Evolutionary conservation across 2,797 vertebrate species (phyloP), one percentile per base, ranked within the genome.

Genomic region (Enteromius radiatus): DNA sequence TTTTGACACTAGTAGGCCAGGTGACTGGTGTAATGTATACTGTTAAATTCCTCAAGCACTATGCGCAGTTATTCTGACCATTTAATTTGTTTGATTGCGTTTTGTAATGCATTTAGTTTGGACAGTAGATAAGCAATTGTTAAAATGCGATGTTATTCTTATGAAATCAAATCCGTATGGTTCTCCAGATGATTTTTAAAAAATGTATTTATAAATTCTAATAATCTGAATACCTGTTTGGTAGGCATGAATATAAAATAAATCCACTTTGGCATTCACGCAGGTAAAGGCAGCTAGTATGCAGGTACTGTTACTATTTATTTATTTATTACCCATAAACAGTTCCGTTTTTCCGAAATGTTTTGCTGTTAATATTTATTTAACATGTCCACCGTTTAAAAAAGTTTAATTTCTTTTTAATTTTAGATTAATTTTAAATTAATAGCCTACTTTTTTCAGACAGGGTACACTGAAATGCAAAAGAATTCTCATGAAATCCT

Each of bases 1-100:
- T 81, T 86, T 73, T 86, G 91, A 84, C 89, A 87, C 52, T 52
- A 63, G 11, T 74, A 47, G 49, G 63, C n/a, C 45, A 70, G 41
- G 64, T 36, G 74, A 70, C 81, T 63, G 38, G 14, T 83, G 64
- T 68, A 77, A 83, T 59, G 28, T 65, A 76, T 28, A 8, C 49
- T 56, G 43, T n/a, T 21, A 67, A 33, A 76, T 59, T 74, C 47
- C 17, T 52, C 14, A n/a, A 43, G 19, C 31, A 12, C 47, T 81
- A 7, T 59, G 15, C 23, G 5, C 54, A 36, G 56, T 49, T 47
- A 45, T 61, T 70, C 17, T 12, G 9, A 47, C 63, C 0, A 10
- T 36, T 81, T 31, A 5, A 21, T 61, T n/a, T 17, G 19, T 23
- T 36, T 17, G 8, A 33, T 45, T 45, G 8, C 33, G 45, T 56